A percentile compares a stretch with the other conserved stretches of the same genome.
phyloP scores from a whole-genome alignment of 2,888 invertebrate genomes.

The Lasioglossum oenotherae region DNA sequence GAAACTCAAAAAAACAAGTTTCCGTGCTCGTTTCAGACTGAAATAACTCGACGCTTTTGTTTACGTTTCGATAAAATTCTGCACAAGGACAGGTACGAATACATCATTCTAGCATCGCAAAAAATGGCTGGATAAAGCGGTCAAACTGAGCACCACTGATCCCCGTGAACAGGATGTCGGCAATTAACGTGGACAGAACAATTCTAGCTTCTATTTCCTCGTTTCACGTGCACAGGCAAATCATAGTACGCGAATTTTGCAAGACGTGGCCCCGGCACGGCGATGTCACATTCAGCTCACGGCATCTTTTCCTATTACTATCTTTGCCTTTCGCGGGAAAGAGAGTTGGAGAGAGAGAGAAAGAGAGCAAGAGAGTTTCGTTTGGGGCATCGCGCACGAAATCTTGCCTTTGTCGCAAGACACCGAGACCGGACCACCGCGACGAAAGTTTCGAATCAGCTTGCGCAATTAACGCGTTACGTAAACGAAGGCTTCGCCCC shows the following conservation, averaged over 20 bases:
- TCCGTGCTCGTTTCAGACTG: too few relatives aligned
- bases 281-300: not conserved
- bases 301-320: not conserved
- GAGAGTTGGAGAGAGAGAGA: not conserved
- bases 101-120: not conserved
- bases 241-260: conserved; percentile 1
- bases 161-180: not conserved
- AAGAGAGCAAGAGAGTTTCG: not conserved
- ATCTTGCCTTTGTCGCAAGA: conserved; percentile 34
- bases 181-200: not conserved
- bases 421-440: conserved; percentile 4
- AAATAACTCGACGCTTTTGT: not conserved
- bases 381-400: conserved; percentile 18
- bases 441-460: conserved; percentile 48
- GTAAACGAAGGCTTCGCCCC: conserved; percentile 33
- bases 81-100: not conserved
- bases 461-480: conserved; percentile 57
- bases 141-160: not conserved
- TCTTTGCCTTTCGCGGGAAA: not conserved
- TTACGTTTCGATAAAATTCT: not conserved
- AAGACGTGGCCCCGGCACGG: not conserved
- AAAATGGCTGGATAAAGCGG: not conserved
- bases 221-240: not conserved
- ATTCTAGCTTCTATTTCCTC: not conserved
- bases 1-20: too few relatives aligned